Conservation (phyloP, 2,888 invertebrate species). For the Xanthorhoe spadicearia region DNA sequence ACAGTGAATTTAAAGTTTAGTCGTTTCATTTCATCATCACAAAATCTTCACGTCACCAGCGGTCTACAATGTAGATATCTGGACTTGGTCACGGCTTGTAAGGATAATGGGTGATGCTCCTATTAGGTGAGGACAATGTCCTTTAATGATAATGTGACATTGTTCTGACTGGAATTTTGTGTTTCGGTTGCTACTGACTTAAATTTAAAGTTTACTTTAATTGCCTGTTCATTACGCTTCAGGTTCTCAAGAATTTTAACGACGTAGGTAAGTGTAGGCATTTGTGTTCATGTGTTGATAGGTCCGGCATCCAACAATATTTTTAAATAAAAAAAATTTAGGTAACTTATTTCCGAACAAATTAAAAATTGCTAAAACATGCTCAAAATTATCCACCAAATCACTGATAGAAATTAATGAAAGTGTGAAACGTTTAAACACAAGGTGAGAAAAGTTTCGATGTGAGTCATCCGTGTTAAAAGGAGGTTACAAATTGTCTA, state of each 20-base stretch:
- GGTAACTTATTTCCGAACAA: not conserved
- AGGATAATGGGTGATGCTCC: conserved; percentile 45
- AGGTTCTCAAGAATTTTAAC: conserved; percentile 13
- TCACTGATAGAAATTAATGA: conserved; percentile 3
- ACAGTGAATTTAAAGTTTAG: not conserved
- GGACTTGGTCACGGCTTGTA: conserved; percentile 40
- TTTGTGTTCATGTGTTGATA: not conserved
- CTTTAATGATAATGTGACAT: conserved; percentile 42
- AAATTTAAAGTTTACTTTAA: conserved; percentile 8
- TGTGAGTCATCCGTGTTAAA: conserved; percentile 3
- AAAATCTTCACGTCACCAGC: conserved; percentile 19
- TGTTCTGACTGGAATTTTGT: conserved; percentile 29
- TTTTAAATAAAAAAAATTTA: not conserved
- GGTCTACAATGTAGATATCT: conserved; percentile 11
- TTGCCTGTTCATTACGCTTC: not conserved
- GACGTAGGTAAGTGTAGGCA: not conserved
- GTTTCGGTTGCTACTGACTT: conserved; percentile 25
- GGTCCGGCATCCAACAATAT: not conserved
- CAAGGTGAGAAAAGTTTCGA: conserved; percentile 10
- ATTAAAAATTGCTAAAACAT: not conserved
- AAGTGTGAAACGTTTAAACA: conserved; percentile 2
- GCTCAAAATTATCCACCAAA: not conserved
- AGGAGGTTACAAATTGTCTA: not conserved
- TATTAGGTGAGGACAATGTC: conserved; percentile 44
- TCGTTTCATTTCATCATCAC: not conserved